phyloP scores from a whole-genome alignment of 2,888 invertebrate species.

The Idaea aversata region DNA sequence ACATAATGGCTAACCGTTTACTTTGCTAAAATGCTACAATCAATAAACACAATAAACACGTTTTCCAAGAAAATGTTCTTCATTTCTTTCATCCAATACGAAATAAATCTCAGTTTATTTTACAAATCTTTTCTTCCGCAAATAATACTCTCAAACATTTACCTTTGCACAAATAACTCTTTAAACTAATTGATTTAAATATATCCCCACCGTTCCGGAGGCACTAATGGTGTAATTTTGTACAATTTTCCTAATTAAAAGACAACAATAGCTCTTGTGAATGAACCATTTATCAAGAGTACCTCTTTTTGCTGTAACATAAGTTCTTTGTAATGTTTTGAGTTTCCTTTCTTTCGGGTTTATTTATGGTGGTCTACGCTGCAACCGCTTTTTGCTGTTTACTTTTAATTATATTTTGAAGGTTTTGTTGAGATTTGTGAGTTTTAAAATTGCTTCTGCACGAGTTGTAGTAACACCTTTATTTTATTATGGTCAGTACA shows the following conservation, averaged over 20 bases:
- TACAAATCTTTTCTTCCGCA: too few species aligned
- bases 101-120: too few species aligned
- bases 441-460: neutral
- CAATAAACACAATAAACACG: too few species aligned
- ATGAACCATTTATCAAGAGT: conserved; percentile 22
- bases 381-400: neutral
- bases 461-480: neutral
- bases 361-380: neutral
- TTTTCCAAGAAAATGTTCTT: too few species aligned
- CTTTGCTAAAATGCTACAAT: too few species aligned
- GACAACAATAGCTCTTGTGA: conserved; percentile 22
- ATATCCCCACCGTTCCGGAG: conserved; percentile 12
- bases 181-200: conserved; percentile 10
- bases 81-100: too few species aligned
- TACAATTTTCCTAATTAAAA: conserved; percentile 41
- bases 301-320: conserved; percentile 12
- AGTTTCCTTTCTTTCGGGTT: neutral
- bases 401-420: neutral
- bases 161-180: conserved; percentile 5
- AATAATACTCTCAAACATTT: neutral
- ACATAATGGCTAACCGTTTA: too few species aligned
- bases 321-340: neutral
- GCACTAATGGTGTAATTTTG: conserved; percentile 32
- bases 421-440: neutral
- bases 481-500: too few species aligned